Percentiles rank a stretch among this genome's conserved stretches.
phyloP scores from a whole-genome alignment of 2,888 invertebrate genomes.

The Coecobrya sp. region DNA sequence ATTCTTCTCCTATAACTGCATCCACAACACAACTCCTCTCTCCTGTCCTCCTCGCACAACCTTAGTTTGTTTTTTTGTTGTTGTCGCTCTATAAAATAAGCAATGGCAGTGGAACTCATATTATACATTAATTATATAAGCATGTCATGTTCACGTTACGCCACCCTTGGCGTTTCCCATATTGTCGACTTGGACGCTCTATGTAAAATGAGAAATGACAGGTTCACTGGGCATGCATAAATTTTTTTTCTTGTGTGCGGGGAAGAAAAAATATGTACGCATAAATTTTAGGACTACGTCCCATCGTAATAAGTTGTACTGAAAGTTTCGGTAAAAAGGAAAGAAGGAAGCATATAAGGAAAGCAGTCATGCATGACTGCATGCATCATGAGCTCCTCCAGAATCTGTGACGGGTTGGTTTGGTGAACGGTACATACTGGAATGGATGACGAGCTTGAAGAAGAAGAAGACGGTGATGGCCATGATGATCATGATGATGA shows the following conservation, averaged over 20 bases:
- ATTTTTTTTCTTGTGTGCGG: conserved; percentile 19
- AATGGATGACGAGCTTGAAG: conserved; percentile 33
- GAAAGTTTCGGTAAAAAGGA: neutral
- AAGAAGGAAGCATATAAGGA: conserved; percentile 38
- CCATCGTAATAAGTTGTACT: neutral
- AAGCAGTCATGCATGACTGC: conserved; percentile 49
- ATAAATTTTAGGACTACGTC: conserved; percentile 15
- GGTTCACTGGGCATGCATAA: conserved; percentile 60
- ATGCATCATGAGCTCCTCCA: conserved; percentile 54
- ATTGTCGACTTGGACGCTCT: neutral
- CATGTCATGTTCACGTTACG: conserved; percentile 48
- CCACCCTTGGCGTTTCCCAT: conserved; percentile 54
- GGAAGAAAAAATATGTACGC: conserved; percentile 18
- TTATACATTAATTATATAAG: neutral
- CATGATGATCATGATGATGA: conserved; percentile 21
- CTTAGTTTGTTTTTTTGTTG: neutral
- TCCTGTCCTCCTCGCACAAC: neutral
- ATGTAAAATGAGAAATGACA: conserved; percentile 70
- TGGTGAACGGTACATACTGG: neutral
- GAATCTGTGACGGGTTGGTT: conserved; percentile 56
- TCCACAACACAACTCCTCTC: too few relatives aligned
- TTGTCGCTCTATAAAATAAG: neutral
- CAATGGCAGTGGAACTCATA: neutral
- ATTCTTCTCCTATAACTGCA: neutral
- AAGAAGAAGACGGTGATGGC: conserved; percentile 41